Evolutionary conservation across 1,140 invertebrate species (phyloP).

Genomic region (Pantala flavescens): DNA sequence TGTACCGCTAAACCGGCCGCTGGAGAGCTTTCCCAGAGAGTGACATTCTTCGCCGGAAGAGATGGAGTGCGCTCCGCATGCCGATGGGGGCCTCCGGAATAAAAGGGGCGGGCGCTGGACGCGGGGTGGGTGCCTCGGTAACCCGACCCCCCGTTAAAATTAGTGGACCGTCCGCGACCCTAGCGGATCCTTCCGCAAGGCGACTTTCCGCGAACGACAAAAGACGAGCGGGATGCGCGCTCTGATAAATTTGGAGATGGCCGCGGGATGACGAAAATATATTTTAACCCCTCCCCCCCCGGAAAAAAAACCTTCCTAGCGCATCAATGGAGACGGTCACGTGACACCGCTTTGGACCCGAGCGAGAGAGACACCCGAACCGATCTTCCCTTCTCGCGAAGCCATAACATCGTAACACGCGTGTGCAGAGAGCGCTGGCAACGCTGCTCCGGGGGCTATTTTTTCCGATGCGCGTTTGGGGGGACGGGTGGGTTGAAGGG

Average conservation of each 20-base stretch:
- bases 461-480: neutral
- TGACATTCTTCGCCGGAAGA: neutral
- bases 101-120: neutral
- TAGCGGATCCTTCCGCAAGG: too few species aligned
- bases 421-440: neutral
- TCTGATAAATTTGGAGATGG: too few species aligned
- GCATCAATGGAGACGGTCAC: constrained; percentile 1
- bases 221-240: too few species aligned
- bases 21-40: neutral
- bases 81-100: neutral
- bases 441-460: neutral
- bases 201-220: too few species aligned
- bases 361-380: neutral
- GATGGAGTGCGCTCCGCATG: neutral
- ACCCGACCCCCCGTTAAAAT: too few species aligned
- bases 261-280: too few species aligned
- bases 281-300: too few species aligned
- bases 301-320: neutral
- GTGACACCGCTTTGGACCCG: neutral
- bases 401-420: neutral
- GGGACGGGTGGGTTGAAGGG: neutral
- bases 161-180: too few species aligned
- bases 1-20: too few species aligned
- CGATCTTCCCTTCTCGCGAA: neutral
- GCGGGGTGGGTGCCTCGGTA: too few species aligned